Evolutionary conservation across 1,140 invertebrate species (phyloP), one percentile per base, ranked within the genome.

Genomic region (Mercenaria mercenaria): DNA sequence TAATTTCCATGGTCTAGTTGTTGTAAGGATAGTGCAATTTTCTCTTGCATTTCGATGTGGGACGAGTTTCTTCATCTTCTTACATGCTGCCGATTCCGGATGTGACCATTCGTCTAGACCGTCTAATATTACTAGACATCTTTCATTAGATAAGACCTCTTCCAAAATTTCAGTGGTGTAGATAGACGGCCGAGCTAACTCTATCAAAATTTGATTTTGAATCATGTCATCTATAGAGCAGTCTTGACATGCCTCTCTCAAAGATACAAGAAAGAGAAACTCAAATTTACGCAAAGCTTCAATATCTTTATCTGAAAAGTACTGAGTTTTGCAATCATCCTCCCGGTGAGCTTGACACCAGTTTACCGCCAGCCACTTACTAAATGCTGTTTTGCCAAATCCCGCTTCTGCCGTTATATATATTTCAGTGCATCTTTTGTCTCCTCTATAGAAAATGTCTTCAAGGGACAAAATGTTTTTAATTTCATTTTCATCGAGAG

Each of bases 51-150:
- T 32, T 39, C 37, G 26, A 11, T 37, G 37, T 29, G 69, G 69
- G 3, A 26, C 26, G 37, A 37, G 26, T 32, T 26, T 74, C 3
- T 13, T 15, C 69, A 74, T 32, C 13, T 32, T 74, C 8, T 13
- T 15, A 37, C 69, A 74, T 8, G 26, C n/a, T n/a, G n/a, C 11
- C 10, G 69, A 29, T 8, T 37, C 29, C 37, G 69, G 69, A 39
- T 74, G 69, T 11, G 20, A 32, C 69, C 69, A 74, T 74, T 74
- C 69, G 37, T 74, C n/a, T n/a, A n/a, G n/a, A n/a, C n/a, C n/a
- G n/a, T n/a, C n/a, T n/a, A n/a, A n/a, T n/a, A n/a, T n/a, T 34
- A 74, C 23, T 39, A 74, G 32, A 74, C 69, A 74, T 3, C 10
- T 23, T 37, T 39, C 37, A 3, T 8, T 23, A 6, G 29, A 32